phyloP scores from a whole-genome alignment of 2,888 invertebrate species.

The Idaea straminata region DNA sequence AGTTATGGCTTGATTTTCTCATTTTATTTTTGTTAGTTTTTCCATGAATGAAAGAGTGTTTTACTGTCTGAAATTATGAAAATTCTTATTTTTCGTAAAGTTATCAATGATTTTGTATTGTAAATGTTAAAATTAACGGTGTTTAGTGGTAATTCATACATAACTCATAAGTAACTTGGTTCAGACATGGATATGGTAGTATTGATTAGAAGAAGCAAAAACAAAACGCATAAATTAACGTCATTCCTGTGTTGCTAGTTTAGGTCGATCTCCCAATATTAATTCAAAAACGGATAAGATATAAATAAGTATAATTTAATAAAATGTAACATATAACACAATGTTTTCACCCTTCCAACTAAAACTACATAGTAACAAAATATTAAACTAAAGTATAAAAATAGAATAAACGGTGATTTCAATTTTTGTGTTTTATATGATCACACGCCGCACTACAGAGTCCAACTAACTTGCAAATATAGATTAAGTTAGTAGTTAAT shows the following conservation, averaged over 20 bases:
- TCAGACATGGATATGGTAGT: not conserved
- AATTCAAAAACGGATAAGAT: not conserved
- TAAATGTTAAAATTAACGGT: not conserved
- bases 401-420: too few relatives aligned
- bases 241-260: slow-evolving; percentile 43
- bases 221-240: slow-evolving; percentile 48
- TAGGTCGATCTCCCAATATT: slow-evolving; percentile 21
- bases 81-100: not conserved
- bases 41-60: not conserved
- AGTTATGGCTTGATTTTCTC: not conserved
- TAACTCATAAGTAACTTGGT: not conserved
- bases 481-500: too few relatives aligned
- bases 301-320: not conserved
- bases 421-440: too few relatives aligned
- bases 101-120: not conserved
- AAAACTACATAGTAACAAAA: too few relatives aligned
- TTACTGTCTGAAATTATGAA: not conserved
- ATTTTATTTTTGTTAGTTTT: not conserved
- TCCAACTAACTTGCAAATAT: too few relatives aligned
- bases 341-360: too few relatives aligned
- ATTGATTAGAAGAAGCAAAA: slow-evolving; percentile 19
- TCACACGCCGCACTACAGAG: too few relatives aligned
- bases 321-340: too few relatives aligned
- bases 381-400: too few relatives aligned
- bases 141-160: not conserved